A percentile compares a stretch with the other conserved stretches of the same genome.
Evolutionary conservation across 53 echinoderm and acorn worm species (phyloP).

Genomic region (Paracentrotus lividus): DNA sequence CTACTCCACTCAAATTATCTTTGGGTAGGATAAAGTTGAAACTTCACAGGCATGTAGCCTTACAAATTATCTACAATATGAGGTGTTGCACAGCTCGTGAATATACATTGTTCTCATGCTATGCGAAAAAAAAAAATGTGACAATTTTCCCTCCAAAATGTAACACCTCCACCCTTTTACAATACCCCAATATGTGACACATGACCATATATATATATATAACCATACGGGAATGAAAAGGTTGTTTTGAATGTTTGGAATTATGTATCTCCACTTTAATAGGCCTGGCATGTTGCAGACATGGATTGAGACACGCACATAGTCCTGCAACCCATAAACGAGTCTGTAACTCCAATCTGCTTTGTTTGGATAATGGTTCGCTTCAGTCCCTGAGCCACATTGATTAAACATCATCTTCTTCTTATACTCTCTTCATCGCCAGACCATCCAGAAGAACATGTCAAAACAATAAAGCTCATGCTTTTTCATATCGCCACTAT

Average conservation of each 20-base stretch:
- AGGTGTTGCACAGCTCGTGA: no score
- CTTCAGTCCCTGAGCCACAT: background rate
- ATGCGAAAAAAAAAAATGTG: no score
- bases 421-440: background rate
- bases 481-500: background rate
- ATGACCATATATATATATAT: no score
- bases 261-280: background rate
- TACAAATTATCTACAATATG: background rate
- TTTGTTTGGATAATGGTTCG: background rate
- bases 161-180: no score
- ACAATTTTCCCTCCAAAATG: no score
- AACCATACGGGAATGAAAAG: background rate
- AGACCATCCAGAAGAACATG: background rate
- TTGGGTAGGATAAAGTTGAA: no score
- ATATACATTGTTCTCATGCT: no score
- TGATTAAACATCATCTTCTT: background rate
- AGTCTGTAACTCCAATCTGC: background rate
- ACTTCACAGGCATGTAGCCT: background rate
- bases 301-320: background rate
- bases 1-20: no score
- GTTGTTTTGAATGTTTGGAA: background rate
- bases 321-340: background rate
- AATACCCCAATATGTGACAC: no score
- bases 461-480: constrained; percentile 10
- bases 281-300: background rate